Percentiles rank a stretch among this genome's conserved stretches.
Conservation (phyloP, 2,113 vertebrate genomes). For the Nibea albiflora region DNA sequence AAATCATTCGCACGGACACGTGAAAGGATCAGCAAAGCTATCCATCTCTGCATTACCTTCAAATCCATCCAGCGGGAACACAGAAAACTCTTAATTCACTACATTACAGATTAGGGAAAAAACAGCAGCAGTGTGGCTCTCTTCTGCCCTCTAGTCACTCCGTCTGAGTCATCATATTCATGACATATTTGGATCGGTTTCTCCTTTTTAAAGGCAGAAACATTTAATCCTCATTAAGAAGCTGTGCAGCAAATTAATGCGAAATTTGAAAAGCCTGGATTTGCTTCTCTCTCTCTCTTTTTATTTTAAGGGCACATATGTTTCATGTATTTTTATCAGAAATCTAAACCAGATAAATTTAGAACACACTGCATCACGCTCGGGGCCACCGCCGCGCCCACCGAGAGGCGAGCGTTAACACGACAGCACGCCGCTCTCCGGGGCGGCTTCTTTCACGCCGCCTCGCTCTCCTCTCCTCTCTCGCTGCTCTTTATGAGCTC, state of each 20-base stretch:
- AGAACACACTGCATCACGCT: conserved; percentile 11
- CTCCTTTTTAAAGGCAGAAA: conserved; percentile 37
- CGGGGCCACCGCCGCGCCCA: background rate
- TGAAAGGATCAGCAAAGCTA: conserved; percentile 48
- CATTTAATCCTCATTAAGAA: conserved; percentile 68
- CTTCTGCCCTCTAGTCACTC: conserved; percentile 77
- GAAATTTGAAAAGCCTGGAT: conserved; percentile 37
- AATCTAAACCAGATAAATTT: conserved; percentile 57
- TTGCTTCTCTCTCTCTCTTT: conserved; percentile 19
- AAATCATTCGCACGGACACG: conserved; percentile 36
- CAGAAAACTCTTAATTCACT: conserved; percentile 10
- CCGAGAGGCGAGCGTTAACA: conserved; percentile 55
- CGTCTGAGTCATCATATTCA: conserved; percentile 22
- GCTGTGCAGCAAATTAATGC: conserved; percentile 59
- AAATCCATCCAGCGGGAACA: conserved; percentile 39
- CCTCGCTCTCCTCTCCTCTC: conserved; percentile 63
- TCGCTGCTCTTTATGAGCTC: conserved; percentile 38
- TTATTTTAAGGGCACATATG: conserved; percentile 12
- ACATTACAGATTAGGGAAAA: conserved; percentile 1
- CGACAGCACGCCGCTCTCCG: conserved; percentile 50
- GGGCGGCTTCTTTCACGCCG: conserved; percentile 58
- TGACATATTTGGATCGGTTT: conserved; percentile 41
- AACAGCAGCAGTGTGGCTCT: conserved; percentile 63
- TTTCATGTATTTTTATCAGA: conserved; percentile 30
- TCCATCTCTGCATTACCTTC: conserved; percentile 43